Evolutionary conservation across 2,797 vertebrate genomes (phyloP).

Genomic region (Brotogeris chrysoptera): DNA sequence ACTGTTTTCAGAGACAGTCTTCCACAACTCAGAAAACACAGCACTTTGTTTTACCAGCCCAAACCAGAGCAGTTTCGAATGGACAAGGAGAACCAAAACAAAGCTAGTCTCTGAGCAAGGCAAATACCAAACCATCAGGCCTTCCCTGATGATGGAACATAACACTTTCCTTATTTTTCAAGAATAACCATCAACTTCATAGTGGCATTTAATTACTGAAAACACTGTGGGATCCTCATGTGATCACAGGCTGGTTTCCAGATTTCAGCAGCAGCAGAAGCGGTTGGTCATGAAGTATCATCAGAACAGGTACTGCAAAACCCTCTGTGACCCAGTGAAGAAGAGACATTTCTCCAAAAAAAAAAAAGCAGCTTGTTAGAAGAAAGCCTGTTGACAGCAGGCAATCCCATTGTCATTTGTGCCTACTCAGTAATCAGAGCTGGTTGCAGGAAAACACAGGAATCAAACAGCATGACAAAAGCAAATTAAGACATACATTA

Average conservation of each 20-base stretch:
- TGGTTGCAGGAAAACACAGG: neutral
- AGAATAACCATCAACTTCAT: neutral
- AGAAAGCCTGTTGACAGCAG: neutral
- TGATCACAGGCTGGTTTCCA: neutral
- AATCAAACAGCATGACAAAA: conserved; percentile 6
- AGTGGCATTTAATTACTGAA: neutral
- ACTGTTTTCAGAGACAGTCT: neutral
- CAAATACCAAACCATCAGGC: neutral
- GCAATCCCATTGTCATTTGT: neutral
- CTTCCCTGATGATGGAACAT: neutral
- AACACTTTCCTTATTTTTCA: neutral
- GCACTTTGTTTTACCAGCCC: neutral
- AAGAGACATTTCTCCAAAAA: neutral
- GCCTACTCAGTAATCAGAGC: neutral
- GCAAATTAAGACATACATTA: neutral
- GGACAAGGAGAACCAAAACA: neutral
- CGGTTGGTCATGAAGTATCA: neutral
- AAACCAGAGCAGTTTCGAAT: neutral
- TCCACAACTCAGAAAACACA: neutral
- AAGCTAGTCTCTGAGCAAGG: neutral
- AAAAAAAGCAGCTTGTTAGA: neutral
- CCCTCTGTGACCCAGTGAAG: neutral
- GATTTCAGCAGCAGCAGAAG: neutral
- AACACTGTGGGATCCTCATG: neutral
- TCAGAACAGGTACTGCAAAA: neutral